phyloP scores from a whole-genome alignment of 2,888 invertebrate species.

The Uloborus plumipes region DNA sequence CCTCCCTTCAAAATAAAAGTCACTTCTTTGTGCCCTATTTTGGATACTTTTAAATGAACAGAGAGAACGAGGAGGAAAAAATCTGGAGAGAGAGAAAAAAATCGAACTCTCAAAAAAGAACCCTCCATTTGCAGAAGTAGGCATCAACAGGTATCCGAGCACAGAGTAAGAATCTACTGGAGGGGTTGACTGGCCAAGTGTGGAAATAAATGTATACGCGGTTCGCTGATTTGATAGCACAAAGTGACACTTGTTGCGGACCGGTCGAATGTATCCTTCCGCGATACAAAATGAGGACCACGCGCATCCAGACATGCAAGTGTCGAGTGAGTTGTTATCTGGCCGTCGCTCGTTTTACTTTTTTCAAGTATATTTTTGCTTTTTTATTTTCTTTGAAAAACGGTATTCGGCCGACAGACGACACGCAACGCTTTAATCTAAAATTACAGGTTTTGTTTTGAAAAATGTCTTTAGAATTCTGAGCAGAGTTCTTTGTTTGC shows the following conservation, averaged over 20 bases:
- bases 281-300: slow-evolving; percentile 31
- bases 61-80: slow-evolving; percentile 3
- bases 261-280: slow-evolving; percentile 45
- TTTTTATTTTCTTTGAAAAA: slow-evolving; percentile 1
- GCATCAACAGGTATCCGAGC: slow-evolving; percentile 17
- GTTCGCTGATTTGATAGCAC: slow-evolving; percentile 55
- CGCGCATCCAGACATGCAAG: slow-evolving; percentile 16
- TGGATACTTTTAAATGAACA: neutral
- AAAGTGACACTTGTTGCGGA: slow-evolving; percentile 59
- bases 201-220: slow-evolving; percentile 46
- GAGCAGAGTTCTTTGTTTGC: too few species aligned
- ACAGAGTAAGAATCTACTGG: slow-evolving; percentile 13
- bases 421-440: slow-evolving; percentile 1
- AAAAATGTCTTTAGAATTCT: neutral
- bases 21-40: neutral
- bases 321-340: slow-evolving; percentile 27
- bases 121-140: slow-evolving; percentile 12
- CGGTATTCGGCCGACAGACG: neutral
- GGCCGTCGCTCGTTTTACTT: too few species aligned
- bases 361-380: neutral
- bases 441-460: neutral
- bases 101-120: slow-evolving; percentile 7
- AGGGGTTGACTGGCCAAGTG: slow-evolving; percentile 55
- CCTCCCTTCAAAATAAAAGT: slow-evolving; percentile 11
- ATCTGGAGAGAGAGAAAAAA: neutral